Evolutionary conservation across 2,888 invertebrate species (phyloP), one percentile per base, ranked within the genome.

Genomic region (Ferrisia virgata): DNA sequence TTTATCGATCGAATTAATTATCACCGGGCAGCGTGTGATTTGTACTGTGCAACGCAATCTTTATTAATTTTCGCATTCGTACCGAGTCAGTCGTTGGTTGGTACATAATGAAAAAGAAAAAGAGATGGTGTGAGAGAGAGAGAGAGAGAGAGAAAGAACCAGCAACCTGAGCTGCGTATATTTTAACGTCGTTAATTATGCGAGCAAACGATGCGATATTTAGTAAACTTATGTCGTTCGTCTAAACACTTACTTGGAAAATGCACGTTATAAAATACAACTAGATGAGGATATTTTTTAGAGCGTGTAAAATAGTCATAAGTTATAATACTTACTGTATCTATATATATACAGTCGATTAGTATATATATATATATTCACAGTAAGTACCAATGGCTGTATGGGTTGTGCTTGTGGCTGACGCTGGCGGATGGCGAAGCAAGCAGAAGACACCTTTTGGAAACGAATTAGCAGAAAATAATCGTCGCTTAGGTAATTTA

Each of bases 1-100:
- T 64, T 64, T 64, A 64, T 64, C 64, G 64, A 64, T 64, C 64
- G 64, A 64, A 64, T 64, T 64, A 64, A 64, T 64, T 64, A 64
- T 64, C 64, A 64, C 28, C 64, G 64, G 64, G 64, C 64, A 64
- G 64, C 64, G 64, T 64, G 64, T 28, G 64, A 64, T 64, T 64
- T 64, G 28, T 64, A 28, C 64, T 18, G 11, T 39, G 18, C 18
- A 5, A 53, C 53, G 53, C 22, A 53, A 53, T 53, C 18, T n/a
- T 40, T 40, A 40, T 53, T 53, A 53, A 53, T 53, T 53, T 53
- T 53, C 22, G 53, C 22, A 18, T 53, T 53, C 53, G 53, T 1
- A n/a, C 53, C 8, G 5, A 0, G 53, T 22, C 47, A n/a, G 3
- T 6, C n/a, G n/a, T n/a, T n/a, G n/a, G n/a, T n/a, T n/a, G n/a